These are phyloP conservation scores for Dolichomitus sp. DNA, from an alignment of 2,888 invertebrate genomes.

Conservation along the genomic window DNA sequence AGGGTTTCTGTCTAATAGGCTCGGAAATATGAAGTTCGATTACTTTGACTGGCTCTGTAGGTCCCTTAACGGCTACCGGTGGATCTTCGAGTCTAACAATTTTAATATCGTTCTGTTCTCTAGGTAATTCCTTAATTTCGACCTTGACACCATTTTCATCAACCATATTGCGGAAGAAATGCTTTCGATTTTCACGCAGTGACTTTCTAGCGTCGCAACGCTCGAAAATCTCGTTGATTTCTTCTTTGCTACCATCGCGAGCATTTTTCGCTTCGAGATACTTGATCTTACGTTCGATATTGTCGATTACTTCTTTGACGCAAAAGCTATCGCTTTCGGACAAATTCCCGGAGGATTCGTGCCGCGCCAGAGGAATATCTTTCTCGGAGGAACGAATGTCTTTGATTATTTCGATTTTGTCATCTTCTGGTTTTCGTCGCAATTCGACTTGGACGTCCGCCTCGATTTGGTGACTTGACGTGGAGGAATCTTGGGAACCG, in stretches of 20 bases:
- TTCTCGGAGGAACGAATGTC: constrained; percentile 79
- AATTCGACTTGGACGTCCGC: constrained; percentile 86
- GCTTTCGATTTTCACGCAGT: constrained; percentile 77
- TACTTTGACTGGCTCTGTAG: constrained; percentile 78
- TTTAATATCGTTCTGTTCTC: constrained; percentile 79
- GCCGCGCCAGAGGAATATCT: constrained; percentile 35
- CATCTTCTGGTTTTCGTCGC: constrained; percentile 84
- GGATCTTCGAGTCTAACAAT: constrained; percentile 79
- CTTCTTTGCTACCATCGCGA: constrained; percentile 55
- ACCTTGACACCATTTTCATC: constrained; percentile 75
- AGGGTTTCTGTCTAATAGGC: constrained; percentile 84
- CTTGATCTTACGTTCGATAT: constrained; percentile 82
- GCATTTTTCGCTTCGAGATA: constrained; percentile 75
- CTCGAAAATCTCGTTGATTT: constrained; percentile 50
- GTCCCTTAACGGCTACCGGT: constrained; percentile 70
- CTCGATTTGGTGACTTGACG: constrained; percentile 60
- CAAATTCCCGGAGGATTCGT: constrained; percentile 70
- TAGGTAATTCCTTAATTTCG: constrained; percentile 79
- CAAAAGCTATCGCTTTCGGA: constrained; percentile 80
- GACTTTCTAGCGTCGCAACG: constrained; percentile 71
- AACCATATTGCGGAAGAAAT: constrained; percentile 79
- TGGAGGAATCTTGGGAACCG: not conserved
- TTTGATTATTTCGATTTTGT: constrained; percentile 86
- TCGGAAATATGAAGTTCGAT: constrained; percentile 88
- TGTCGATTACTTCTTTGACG: constrained; percentile 83